These are phyloP conservation scores for Leptopilina drosophilae DNA, from an alignment of 2,888 invertebrate genomes.

Conservation along the genomic window DNA sequence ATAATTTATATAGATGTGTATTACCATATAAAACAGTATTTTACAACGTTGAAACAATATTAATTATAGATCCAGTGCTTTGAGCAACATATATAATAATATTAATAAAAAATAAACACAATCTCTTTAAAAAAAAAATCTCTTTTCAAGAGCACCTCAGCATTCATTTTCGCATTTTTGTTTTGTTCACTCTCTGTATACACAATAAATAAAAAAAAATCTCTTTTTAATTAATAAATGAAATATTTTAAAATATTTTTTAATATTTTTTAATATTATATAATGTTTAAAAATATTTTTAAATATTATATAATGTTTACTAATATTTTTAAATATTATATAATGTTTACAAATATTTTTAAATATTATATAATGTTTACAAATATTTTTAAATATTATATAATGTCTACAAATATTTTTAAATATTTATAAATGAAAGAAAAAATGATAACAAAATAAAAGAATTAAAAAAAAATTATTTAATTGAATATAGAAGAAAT, in stretches of 20 bases:
- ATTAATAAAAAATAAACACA: conserved; percentile 4
- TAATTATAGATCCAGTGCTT: conserved; percentile 48
- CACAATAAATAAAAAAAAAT: not conserved
- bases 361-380: no score
- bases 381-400: no score
- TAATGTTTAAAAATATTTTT: no score
- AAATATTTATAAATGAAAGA: not conserved
- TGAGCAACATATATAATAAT: conserved; percentile 46
- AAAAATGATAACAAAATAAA: not conserved
- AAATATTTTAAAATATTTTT: not conserved
- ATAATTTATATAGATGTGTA: conserved; percentile 30
- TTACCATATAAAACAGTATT: conserved; percentile 43
- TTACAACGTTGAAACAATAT: conserved; percentile 55
- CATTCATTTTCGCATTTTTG: conserved; percentile 1
- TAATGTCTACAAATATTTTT: no score
- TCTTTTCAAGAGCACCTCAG: not conserved
- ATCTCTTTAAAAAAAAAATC: not conserved
- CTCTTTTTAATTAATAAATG: no score
- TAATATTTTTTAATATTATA: no score
- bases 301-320: no score
- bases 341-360: no score
- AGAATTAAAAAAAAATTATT: no score
- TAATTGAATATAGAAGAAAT: not conserved
- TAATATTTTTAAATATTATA: no score
- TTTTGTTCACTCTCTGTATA: not conserved